Base-by-base conservation (phyloP, 2,888 invertebrate genomes). In the Phrixothrix hirtus region DNA sequence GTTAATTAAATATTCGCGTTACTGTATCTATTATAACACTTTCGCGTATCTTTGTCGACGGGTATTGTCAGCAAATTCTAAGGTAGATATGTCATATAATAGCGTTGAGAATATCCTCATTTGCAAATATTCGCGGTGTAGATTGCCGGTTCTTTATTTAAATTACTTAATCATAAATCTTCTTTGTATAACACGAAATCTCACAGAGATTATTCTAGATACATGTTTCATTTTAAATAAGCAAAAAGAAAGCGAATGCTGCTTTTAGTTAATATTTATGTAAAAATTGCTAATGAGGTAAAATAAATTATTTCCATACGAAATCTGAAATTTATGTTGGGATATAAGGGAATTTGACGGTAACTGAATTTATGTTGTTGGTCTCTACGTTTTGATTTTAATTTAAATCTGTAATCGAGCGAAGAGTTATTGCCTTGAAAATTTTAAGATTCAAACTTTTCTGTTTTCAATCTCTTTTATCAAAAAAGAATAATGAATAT, bases 1-100 rank as follows among this genome's bases (percentile, higher is more conserved):
- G 41, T 41, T 41, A 41, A 41, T 41, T 41, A 41, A 41, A 41
- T 41, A 41, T 41, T 30, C 41, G 25, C 16, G 41, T 41, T 41
- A 29, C 41, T 16, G 41, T 41, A 41, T 41, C 30, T 27, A 41
- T 41, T 41, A 41, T 30, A 10, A 26, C 41, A 41, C 30, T 41
- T 41, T 16, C 14, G 29, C 30, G 17, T 17, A 30, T 41, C 41
- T 41, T 41, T 13, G 41, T 27, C n/a, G 41, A 41, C 41, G 30
- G 29, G 11, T 30, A 41, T 30, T 41, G 41, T 41, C 41, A 41
- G 29, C 41, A 17, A 29, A 30, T 29, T 41, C 30, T 30, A 30
- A 16, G 17, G 30, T 3, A 11, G 41, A 11, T 41, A 29, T 12
- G 17, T 29, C 16, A 21, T 7, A 25, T 25, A n/a, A 15, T 34